These are phyloP conservation scores for Eilema griseolum DNA, from an alignment of 2,888 invertebrate species.

Conservation along the genomic window DNA sequence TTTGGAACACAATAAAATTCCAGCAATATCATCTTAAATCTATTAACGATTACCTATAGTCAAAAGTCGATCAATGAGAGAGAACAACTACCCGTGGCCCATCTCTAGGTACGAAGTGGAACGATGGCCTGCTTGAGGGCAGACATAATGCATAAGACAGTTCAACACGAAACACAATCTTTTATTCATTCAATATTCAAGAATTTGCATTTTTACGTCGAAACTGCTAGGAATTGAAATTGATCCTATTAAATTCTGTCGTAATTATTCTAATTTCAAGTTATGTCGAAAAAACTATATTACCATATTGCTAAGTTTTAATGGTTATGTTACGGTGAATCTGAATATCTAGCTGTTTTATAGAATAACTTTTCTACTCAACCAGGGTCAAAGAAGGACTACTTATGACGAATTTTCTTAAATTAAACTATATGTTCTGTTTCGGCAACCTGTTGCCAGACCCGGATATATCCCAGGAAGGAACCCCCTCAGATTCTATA, in stretches of 20 bases:
- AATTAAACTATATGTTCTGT: too few species aligned
- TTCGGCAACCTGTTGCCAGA: too few species aligned
- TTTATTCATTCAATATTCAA: background rate
- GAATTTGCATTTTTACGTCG: background rate
- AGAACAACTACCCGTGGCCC: background rate
- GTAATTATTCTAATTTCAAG: slow-evolving; percentile 9
- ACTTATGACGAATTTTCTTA: background rate
- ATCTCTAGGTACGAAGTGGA: background rate
- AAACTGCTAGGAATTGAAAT: slow-evolving; percentile 8
- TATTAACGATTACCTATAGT: too few species aligned
- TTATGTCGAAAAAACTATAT: background rate
- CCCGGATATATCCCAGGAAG: too few species aligned
- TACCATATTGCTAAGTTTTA: background rate
- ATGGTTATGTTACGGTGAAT: background rate
- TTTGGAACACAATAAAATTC: too few species aligned
- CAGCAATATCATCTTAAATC: too few species aligned
- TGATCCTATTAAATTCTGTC: background rate
- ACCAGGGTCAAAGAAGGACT: background rate
- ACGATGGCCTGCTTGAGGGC: background rate
- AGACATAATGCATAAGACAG: background rate
- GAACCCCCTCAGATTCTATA: background rate
- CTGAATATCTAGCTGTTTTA: background rate
- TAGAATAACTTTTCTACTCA: background rate
- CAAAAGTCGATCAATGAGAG: too few species aligned
- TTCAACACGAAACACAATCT: background rate